These are phyloP conservation scores for Amphipoea lucens DNA, from an alignment of 2,888 invertebrate species.

Conservation along the genomic window DNA sequence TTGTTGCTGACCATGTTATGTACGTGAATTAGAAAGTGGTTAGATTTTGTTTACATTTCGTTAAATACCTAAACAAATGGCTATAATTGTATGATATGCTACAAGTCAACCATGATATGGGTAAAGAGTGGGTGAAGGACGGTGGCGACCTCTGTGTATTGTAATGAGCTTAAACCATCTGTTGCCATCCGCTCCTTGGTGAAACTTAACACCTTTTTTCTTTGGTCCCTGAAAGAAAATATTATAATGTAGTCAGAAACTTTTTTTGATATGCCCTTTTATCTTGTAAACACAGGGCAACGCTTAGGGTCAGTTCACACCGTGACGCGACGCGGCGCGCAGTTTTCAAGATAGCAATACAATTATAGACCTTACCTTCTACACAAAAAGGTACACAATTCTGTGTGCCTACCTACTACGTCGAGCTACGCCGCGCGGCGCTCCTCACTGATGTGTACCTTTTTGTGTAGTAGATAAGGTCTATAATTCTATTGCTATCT, in stretches of 20 bases:
- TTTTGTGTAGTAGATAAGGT: too few species aligned
- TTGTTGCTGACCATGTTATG: not conserved
- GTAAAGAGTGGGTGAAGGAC: slow-evolving; percentile 91
- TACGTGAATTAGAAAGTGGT: not conserved
- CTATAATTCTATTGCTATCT: too few species aligned
- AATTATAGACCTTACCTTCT: too few species aligned
- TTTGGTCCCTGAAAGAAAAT: slow-evolving; percentile 83
- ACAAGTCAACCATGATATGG: slow-evolving; percentile 91
- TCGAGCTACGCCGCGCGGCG: too few species aligned
- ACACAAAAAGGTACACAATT: too few species aligned
- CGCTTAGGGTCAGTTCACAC: too few species aligned
- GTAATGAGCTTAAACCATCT: slow-evolving; percentile 92
- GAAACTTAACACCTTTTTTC: slow-evolving; percentile 83
- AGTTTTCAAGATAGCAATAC: too few species aligned
- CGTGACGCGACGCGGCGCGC: too few species aligned
- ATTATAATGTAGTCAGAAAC: slow-evolving; percentile 16
- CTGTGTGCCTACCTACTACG: too few species aligned
- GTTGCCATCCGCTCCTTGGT: slow-evolving; percentile 87
- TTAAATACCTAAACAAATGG: slow-evolving; percentile 26
- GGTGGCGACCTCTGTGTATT: slow-evolving; percentile 89
- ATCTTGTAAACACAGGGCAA: not conserved
- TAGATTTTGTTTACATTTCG: slow-evolving; percentile 8
- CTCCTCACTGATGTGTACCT: too few species aligned
- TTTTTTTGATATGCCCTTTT: not conserved
- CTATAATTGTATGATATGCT: slow-evolving; percentile 72